phyloP scores from a whole-genome alignment of 2,888 invertebrate genomes.

The Apamea sordens region DNA sequence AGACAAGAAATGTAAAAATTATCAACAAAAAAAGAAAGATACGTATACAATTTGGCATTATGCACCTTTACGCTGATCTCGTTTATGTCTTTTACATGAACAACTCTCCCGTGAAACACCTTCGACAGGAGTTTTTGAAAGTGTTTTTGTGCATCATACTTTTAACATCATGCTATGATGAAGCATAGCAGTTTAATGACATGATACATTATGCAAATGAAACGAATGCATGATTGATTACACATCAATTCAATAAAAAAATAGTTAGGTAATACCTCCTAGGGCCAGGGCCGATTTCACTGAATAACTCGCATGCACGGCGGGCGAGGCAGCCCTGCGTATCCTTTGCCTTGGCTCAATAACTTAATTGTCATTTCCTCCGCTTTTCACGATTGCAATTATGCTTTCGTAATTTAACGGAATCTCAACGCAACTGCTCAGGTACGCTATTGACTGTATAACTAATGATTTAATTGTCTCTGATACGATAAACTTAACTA shows the following conservation, averaged over 20 bases:
- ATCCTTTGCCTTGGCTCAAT: slow-evolving; percentile 70
- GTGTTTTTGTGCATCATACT: not conserved
- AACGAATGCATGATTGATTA: not conserved
- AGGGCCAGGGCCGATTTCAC: slow-evolving; percentile 45
- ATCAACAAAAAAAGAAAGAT: too few species aligned
- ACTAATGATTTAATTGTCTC: slow-evolving; percentile 16
- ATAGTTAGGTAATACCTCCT: not conserved
- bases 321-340: slow-evolving; percentile 54
- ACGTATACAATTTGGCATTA: not conserved
- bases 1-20: not conserved
- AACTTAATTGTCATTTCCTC: slow-evolving; percentile 66
- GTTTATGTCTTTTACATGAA: slow-evolving; percentile 42
- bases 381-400: slow-evolving; percentile 67
- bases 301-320: not conserved
- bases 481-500: not conserved
- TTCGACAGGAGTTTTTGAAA: not conserved
- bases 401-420: slow-evolving; percentile 61
- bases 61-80: not conserved
- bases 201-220: slow-evolving; percentile 1
- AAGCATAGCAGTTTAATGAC: not conserved
- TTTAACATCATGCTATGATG: not conserved
- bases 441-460: slow-evolving; percentile 31
- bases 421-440: slow-evolving; percentile 46
- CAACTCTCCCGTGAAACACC: not conserved
- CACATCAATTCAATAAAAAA: slow-evolving; percentile 9